Conservation (phyloP, 2,888 invertebrate genomes). For the Phlogophora meticulosa region DNA sequence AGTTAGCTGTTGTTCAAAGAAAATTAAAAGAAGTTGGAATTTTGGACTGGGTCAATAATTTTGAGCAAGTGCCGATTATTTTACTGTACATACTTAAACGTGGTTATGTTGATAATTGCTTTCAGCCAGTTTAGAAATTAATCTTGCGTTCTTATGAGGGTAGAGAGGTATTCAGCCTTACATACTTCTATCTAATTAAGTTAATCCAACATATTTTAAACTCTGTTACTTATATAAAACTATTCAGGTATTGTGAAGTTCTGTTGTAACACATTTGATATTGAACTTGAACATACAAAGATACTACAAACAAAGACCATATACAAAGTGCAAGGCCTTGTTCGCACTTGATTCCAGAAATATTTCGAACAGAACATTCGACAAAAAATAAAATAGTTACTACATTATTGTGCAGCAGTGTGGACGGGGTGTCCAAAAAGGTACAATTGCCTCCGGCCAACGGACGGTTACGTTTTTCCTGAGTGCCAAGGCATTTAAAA, state of each 20-base stretch:
- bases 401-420: not conserved
- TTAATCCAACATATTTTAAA: too few species aligned
- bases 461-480: not conserved
- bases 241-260: too few species aligned
- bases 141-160: not conserved
- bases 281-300: too few species aligned
- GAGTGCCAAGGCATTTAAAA: slow-evolving; percentile 16
- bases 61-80: not conserved
- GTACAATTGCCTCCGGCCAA: not conserved
- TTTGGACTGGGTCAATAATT: not conserved
- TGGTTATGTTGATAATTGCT: too few species aligned
- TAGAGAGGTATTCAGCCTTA: too few species aligned
- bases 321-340: not conserved
- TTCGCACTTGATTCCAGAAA: not conserved
- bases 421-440: not conserved
- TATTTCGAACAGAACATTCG: not conserved
- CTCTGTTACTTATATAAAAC: too few species aligned
- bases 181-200: too few species aligned
- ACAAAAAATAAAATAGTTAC: not conserved
- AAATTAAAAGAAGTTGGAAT: not conserved
- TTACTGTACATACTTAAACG: too few species aligned
- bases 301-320: too few species aligned
- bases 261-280: too few species aligned
- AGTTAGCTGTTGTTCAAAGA: not conserved
- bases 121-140: too few species aligned